A percentile compares a stretch with the other conserved stretches of the same genome.
Conservation (phyloP, 2,888 invertebrate genomes). For the Lithodes maja region DNA sequence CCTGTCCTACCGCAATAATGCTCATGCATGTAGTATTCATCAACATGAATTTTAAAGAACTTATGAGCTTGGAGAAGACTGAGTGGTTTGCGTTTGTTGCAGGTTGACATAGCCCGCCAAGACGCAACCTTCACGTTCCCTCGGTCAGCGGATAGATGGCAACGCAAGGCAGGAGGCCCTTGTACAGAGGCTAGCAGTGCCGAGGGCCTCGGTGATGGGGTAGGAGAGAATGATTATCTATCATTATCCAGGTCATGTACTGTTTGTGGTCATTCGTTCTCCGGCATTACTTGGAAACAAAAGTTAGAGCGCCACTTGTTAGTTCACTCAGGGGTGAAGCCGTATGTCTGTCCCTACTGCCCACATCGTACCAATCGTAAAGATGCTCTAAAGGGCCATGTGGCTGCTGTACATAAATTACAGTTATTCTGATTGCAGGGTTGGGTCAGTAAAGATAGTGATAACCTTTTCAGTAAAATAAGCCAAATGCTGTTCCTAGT, state of each 20-base stretch:
- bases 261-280: constrained; percentile 59
- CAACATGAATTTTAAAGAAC: constrained; percentile 34
- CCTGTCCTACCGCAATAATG: constrained; percentile 46
- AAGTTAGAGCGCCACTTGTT: constrained; percentile 64
- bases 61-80: constrained; percentile 48
- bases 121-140: constrained; percentile 36
- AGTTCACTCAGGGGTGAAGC: constrained; percentile 62
- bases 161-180: constrained; percentile 40
- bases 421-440: constrained; percentile 31
- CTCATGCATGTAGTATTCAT: constrained; percentile 26
- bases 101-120: constrained; percentile 60
- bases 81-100: constrained; percentile 64
- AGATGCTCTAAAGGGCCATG: constrained; percentile 63
- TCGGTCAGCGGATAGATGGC: constrained; percentile 51
- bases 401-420: constrained; percentile 52
- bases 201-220: constrained; percentile 27
- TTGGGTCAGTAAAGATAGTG: not conserved
- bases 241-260: constrained; percentile 46
- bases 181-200: constrained; percentile 31
- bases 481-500: not conserved
- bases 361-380: constrained; percentile 67
- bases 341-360: constrained; percentile 65
- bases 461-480: not conserved
- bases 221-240: constrained; percentile 35
- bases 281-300: constrained; percentile 63